phyloP scores from a whole-genome alignment of 2,113 vertebrate genomes.

The Chamaetylas fuelleborni region DNA sequence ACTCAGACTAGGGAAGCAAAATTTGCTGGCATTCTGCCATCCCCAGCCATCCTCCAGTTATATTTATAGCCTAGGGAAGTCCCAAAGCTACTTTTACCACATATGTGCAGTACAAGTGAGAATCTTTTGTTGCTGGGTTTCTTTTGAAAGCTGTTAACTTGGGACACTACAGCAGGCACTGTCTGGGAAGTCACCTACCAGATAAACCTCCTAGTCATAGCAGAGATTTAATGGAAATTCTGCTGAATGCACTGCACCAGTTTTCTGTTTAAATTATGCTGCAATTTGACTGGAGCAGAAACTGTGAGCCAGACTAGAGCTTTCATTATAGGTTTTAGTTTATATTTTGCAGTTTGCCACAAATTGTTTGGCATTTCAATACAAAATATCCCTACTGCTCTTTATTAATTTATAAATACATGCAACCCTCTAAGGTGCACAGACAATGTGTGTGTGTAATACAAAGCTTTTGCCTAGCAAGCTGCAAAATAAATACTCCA shows the following conservation, averaged over 20 bases:
- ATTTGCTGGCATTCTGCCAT: constrained; percentile 15
- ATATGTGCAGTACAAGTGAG: constrained; percentile 9
- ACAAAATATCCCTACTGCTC: neutral
- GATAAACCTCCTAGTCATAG: neutral
- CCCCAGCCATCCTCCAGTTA: neutral
- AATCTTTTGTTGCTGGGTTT: constrained; percentile 2
- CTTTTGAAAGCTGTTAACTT: constrained; percentile 30
- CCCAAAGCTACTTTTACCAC: constrained; percentile 40
- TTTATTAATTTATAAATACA: neutral
- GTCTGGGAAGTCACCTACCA: neutral
- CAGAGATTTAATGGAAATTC: neutral
- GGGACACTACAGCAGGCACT: neutral
- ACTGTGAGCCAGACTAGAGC: neutral
- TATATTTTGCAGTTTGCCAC: neutral
- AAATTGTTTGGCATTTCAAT: neutral
- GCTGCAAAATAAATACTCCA: neutral
- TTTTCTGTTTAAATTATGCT: neutral
- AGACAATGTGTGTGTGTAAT: neutral
- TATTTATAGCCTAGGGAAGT: constrained; percentile 59
- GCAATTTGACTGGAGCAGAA: neutral
- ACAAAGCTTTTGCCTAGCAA: neutral
- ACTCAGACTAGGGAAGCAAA: neutral
- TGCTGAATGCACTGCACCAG: neutral
- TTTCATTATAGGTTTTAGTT: neutral
- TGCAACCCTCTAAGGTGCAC: neutral